phyloP scores from a whole-genome alignment of 2,797 vertebrate species.

The Aselliscus stoliczkanus region DNA sequence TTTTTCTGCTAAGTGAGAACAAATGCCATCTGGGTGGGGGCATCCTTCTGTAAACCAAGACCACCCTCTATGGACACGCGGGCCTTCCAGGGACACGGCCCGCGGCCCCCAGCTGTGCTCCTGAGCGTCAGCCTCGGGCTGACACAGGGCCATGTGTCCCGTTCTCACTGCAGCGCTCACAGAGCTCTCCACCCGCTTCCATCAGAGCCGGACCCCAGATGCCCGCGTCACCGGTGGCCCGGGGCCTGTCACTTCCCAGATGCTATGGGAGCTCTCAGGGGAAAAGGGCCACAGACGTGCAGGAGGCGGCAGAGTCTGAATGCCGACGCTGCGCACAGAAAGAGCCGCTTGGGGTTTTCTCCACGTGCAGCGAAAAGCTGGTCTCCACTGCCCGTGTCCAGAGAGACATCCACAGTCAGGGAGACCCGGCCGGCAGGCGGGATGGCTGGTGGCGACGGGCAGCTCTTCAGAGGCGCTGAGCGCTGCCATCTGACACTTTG shows the following conservation, averaged over 20 bases:
- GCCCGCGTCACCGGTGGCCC: neutral
- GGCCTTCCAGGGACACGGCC: neutral
- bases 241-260: accelerated
- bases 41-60: slow-evolving; percentile 69
- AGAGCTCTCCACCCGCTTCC: neutral
- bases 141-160: accelerated
- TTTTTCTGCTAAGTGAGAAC: slow-evolving; percentile 49
- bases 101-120: neutral
- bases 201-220: neutral
- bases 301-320: too few relatives aligned
- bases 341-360: too few relatives aligned
- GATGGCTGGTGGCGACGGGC: neutral
- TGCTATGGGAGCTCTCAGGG: neutral
- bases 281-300: too few relatives aligned
- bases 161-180: neutral
- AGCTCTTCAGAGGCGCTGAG: neutral
- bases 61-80: slow-evolving; percentile 79
- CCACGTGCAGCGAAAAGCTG: accelerated
- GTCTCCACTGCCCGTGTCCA: neutral
- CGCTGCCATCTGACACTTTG: neutral
- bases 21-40: neutral
- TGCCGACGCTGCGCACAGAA: neutral
- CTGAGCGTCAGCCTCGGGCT: neutral
- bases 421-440: accelerated
- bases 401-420: neutral